phyloP scores from a whole-genome alignment of 2,888 invertebrate genomes.

The Pseudococcus viburni region DNA sequence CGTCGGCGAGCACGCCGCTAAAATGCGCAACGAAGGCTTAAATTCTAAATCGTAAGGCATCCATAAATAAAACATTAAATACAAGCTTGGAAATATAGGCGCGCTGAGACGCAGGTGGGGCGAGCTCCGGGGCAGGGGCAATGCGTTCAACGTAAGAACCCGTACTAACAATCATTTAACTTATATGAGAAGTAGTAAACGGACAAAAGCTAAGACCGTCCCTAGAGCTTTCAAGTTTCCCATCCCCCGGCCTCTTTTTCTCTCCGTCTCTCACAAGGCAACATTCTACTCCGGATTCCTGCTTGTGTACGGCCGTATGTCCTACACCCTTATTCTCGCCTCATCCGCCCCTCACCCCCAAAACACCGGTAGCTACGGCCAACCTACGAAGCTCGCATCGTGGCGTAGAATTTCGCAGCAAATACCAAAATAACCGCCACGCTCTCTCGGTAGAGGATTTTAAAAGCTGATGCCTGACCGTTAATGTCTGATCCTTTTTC shows the following conservation, averaged over 20 bases:
- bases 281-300: neutral
- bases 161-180: conserved; percentile 48
- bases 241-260: neutral
- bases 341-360: neutral
- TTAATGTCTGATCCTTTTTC: conserved; percentile 53
- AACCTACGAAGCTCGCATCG: neutral
- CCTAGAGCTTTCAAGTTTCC: conserved; percentile 45
- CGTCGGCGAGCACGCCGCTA: neutral
- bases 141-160: conserved; percentile 47
- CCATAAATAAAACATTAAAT: conserved; percentile 53
- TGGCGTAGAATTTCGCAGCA: conserved; percentile 20
- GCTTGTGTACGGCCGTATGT: neutral
- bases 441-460: conserved; percentile 40
- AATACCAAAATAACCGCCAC: conserved; percentile 43
- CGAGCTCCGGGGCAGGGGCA: neutral
- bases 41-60: conserved; percentile 37
- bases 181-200: conserved; percentile 51
- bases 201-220: conserved; percentile 50
- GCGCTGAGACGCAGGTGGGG: neutral
- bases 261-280: no score
- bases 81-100: conserved; percentile 32
- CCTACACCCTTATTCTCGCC: neutral
- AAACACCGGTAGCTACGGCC: neutral
- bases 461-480: conserved; percentile 52
- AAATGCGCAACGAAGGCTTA: neutral